phyloP scores from a whole-genome alignment of 1,140 invertebrate genomes.

The Drosophila littoralis region DNA sequence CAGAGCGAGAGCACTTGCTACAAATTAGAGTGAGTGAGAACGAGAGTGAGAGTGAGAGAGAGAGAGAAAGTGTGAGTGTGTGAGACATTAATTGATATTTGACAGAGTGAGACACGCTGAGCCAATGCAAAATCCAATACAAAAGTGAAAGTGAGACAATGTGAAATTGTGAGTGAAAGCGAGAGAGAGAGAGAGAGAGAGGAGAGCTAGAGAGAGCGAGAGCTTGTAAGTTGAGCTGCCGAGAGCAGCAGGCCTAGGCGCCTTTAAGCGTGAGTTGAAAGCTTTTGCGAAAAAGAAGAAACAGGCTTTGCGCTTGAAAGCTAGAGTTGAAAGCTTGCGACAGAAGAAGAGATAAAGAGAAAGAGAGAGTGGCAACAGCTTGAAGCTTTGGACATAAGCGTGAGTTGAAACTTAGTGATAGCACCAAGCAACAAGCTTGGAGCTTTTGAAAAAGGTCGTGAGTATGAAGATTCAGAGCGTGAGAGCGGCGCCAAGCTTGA shows the following conservation, averaged over 20 bases:
- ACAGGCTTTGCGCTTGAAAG: constrained; percentile 14
- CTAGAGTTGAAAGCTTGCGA: neutral
- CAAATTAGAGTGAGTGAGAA: constrained; percentile 35
- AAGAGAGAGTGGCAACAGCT: constrained; percentile 18
- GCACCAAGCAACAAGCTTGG: constrained; percentile 29
- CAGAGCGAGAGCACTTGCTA: constrained; percentile 5
- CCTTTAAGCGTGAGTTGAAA: neutral
- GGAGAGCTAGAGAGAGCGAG: constrained; percentile 30
- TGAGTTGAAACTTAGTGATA: constrained; percentile 8
- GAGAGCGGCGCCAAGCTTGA: neutral
- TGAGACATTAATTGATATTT: constrained; percentile 20
- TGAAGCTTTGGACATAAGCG: constrained; percentile 4
- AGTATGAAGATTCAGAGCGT: neutral
- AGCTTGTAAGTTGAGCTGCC: constrained; percentile 31
- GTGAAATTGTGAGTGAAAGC: constrained; percentile 12
- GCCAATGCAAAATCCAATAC: constrained; percentile 40
- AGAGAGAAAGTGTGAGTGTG: constrained; percentile 2
- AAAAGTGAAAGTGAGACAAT: constrained; percentile 7
- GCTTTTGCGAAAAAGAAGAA: neutral
- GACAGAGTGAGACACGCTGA: constrained; percentile 23
- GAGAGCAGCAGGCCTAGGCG: neutral
- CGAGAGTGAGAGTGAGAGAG: constrained; percentile 11
- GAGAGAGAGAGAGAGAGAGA: constrained; percentile 22
- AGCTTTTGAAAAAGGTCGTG: neutral
- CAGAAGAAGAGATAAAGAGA: constrained; percentile 14